Percentiles rank a stretch among this genome's conserved stretches.
Evolutionary conservation across 2,888 invertebrate species (phyloP).

Genomic region (Drosophila pseudotakahashii): DNA sequence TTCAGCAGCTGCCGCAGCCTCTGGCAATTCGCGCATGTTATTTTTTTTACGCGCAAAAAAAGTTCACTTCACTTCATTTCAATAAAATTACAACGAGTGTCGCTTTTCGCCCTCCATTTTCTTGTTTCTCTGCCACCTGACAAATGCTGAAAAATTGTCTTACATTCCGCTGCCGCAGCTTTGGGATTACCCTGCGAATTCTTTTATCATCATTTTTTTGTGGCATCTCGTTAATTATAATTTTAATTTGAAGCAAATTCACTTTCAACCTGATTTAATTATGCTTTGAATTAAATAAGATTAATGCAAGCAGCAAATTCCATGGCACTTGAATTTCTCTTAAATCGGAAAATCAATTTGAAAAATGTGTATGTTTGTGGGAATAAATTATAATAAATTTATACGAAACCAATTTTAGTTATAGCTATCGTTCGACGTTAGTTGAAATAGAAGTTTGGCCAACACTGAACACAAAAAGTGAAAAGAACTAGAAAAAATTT

Average conservation of each 20-base stretch:
- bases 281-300: conserved; percentile 10
- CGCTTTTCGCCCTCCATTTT: conserved; percentile 8
- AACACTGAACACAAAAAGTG: background rate
- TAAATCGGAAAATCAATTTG: background rate
- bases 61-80: conserved; percentile 42
- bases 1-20: conserved; percentile 20
- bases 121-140: conserved; percentile 30
- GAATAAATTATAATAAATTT: background rate
- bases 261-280: conserved; percentile 35
- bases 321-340: background rate
- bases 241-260: conserved; percentile 27
- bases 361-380: background rate
- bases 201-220: conserved; percentile 21
- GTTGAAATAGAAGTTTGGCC: no score
- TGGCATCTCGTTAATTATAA: conserved; percentile 46
- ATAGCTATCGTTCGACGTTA: background rate
- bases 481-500: background rate
- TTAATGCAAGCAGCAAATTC: background rate
- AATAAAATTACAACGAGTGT: conserved; percentile 52
- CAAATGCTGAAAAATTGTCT: conserved; percentile 47
- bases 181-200: conserved; percentile 21
- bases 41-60: conserved; percentile 46
- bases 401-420: background rate
- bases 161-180: conserved; percentile 29
- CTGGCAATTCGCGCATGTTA: conserved; percentile 63